phyloP scores from a whole-genome alignment of 2,113 vertebrate genomes.

The Malurus alboscapulatus region DNA sequence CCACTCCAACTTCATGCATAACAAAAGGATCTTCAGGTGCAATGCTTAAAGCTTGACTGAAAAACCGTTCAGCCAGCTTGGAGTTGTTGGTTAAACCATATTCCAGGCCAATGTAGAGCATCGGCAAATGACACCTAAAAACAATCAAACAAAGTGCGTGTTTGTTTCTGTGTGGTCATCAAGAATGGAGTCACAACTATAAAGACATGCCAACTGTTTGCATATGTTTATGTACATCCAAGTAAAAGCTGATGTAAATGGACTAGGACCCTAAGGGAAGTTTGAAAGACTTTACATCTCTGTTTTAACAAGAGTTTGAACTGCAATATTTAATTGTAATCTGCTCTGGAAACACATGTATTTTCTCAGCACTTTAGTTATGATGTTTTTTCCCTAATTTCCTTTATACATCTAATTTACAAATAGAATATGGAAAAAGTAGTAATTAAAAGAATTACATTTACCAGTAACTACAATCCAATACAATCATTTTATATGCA shows the following conservation, averaged over 20 bases:
- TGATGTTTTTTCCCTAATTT: not conserved
- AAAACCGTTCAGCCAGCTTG: conserved; percentile 95
- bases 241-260: not conserved
- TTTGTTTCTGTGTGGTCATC: not conserved
- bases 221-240: not conserved
- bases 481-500: not conserved
- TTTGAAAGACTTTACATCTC: not conserved
- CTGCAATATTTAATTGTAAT: not conserved
- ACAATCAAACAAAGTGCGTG: not conserved
- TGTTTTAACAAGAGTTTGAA: not conserved
- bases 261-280: not conserved
- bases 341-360: not conserved
- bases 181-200: not conserved
- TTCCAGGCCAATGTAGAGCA: conserved; percentile 97
- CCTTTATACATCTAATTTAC: not conserved
- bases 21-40: conserved; percentile 98
- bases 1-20: conserved; percentile 97
- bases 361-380: not conserved
- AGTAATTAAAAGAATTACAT: not conserved
- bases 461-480: not conserved
- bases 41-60: conserved; percentile 96
- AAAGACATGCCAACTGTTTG: not conserved
- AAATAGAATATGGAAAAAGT: not conserved
- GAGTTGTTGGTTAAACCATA: conserved; percentile 99
- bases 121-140: conserved; percentile 91